A percentile compares a stretch with the other conserved stretches of the same genome.
Evolutionary conservation across 2,797 vertebrate species (phyloP).

Genomic region (Leptatherina wallacei): DNA sequence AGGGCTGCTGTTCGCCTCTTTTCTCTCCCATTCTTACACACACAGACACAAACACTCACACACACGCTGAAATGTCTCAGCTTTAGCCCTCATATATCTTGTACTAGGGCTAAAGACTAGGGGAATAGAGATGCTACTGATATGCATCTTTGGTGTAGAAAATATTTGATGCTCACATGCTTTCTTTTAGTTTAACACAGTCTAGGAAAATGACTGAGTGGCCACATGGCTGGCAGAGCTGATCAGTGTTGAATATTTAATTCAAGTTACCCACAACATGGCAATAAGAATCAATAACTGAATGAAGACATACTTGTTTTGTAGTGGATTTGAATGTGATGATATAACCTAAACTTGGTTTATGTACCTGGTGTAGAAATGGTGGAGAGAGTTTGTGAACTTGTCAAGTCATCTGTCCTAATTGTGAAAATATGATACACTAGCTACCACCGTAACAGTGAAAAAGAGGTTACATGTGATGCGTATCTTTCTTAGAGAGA

Average conservation of each 20-base stretch:
- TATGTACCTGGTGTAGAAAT: slow-evolving; percentile 13
- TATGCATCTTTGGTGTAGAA: slow-evolving; percentile 38
- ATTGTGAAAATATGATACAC: slow-evolving; percentile 42
- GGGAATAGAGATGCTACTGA: slow-evolving; percentile 34
- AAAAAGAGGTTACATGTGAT: slow-evolving; percentile 36
- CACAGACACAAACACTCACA: slow-evolving; percentile 29
- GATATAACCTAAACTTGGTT: slow-evolving; percentile 15
- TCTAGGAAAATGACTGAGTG: slow-evolving; percentile 15
- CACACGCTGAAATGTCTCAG: slow-evolving; percentile 29
- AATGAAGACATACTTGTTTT: neutral
- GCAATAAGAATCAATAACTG: slow-evolving; percentile 2
- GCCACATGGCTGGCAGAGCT: neutral
- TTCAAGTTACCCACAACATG: slow-evolving; percentile 5
- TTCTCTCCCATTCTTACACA: slow-evolving; percentile 31
- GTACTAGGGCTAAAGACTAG: slow-evolving; percentile 32
- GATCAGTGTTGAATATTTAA: slow-evolving; percentile 1
- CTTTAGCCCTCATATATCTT: slow-evolving; percentile 58
- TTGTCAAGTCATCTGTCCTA: slow-evolving; percentile 38
- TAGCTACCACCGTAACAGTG: slow-evolving; percentile 8
- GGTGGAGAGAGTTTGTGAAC: slow-evolving; percentile 39
- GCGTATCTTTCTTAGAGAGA: slow-evolving; percentile 35
- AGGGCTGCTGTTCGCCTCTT: slow-evolving; percentile 67
- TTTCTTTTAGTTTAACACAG: slow-evolving; percentile 10
- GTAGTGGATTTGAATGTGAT: slow-evolving; percentile 8
- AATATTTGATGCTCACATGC: slow-evolving; percentile 26